These are phyloP conservation scores for Pomatostomus ruficeps DNA, from an alignment of 2,113 vertebrate genomes.

Conservation along the genomic window DNA sequence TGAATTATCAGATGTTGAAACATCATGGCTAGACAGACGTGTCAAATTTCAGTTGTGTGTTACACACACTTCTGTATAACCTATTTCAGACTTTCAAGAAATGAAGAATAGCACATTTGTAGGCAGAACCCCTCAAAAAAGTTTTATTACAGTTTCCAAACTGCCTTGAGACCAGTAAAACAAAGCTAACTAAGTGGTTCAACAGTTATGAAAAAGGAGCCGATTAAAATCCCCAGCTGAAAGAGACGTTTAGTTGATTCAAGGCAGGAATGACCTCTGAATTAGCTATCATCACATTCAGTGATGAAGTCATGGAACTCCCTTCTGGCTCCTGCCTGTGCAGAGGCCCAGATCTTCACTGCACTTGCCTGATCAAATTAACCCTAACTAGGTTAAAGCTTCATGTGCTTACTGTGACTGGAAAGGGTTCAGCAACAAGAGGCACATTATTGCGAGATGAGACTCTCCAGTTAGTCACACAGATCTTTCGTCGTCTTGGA, in stretches of 20 bases:
- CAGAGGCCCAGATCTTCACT: neutral
- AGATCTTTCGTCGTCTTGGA: neutral
- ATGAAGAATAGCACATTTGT: conserved; percentile 35
- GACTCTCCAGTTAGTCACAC: conserved; percentile 19
- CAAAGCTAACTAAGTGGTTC: conserved; percentile 65
- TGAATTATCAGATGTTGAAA: conserved; percentile 65
- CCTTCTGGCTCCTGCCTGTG: conserved; percentile 2
- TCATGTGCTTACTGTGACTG: neutral
- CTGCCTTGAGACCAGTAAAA: conserved; percentile 59
- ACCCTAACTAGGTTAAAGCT: neutral
- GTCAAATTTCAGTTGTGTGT: conserved; percentile 47
- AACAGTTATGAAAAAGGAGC: conserved; percentile 64
- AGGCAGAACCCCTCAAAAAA: conserved; percentile 49
- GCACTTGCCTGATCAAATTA: neutral
- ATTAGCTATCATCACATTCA: conserved; percentile 48
- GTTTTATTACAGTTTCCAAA: conserved; percentile 70
- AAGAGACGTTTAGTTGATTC: conserved; percentile 64
- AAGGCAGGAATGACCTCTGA: conserved; percentile 61
- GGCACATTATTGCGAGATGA: neutral
- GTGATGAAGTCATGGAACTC: conserved; percentile 57
- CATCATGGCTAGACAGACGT: conserved; percentile 38
- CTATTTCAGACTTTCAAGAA: conserved; percentile 62
- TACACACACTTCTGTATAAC: conserved; percentile 56
- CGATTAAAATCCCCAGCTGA: conserved; percentile 67
- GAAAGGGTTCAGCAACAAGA: conserved; percentile 45